Evolutionary conservation across 2,113 vertebrate species (phyloP).

Genomic region (Pseudonaja textilis): DNA sequence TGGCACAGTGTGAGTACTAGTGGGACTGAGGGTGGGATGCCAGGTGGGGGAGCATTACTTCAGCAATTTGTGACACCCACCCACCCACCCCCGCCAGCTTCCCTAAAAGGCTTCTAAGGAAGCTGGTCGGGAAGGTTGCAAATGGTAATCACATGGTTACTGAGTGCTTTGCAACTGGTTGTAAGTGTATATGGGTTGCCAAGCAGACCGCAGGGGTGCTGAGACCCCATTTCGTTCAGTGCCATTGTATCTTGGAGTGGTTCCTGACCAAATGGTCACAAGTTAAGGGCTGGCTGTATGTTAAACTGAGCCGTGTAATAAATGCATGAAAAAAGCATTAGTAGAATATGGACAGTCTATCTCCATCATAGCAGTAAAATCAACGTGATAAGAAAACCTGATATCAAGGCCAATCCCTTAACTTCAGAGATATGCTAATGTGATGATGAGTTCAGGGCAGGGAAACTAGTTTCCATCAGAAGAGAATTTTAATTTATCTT

Average conservation of each 20-base stretch:
- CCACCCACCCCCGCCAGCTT: too few relatives aligned
- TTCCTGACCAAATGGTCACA: neutral
- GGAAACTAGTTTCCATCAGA: slow-evolving; percentile 50
- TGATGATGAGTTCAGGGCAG: neutral
- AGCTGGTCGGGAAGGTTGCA: neutral
- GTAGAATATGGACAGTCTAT: neutral
- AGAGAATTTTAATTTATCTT: slow-evolving; percentile 52
- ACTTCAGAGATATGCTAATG: neutral
- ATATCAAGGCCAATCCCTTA: neutral
- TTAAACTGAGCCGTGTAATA: neutral
- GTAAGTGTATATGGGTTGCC: neutral
- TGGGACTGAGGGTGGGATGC: too few relatives aligned
- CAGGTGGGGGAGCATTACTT: too few relatives aligned
- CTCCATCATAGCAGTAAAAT: neutral
- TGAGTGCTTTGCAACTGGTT: too few relatives aligned
- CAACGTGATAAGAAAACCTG: neutral
- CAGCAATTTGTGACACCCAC: too few relatives aligned
- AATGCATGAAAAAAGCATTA: neutral
- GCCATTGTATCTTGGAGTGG: neutral
- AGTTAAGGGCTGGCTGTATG: neutral
- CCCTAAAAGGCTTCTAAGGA: too few relatives aligned
- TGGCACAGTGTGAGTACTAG: neutral
- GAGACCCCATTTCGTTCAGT: neutral
- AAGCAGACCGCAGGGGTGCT: neutral
- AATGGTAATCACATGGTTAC: neutral